Base-by-base conservation (phyloP, 2,888 invertebrate genomes). In the Cyaniris semiargus region DNA sequence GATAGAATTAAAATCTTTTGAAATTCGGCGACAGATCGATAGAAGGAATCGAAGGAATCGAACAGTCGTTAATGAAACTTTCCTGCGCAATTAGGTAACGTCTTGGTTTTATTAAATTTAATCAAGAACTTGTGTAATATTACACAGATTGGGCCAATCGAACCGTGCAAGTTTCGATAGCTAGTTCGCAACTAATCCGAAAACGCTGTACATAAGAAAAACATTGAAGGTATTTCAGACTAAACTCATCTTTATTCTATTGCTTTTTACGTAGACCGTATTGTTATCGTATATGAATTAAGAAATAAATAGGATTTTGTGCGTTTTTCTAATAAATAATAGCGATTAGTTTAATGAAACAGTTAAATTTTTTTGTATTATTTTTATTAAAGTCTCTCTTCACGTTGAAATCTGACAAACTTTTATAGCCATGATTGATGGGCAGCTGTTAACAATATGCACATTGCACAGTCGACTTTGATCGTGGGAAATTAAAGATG, bases 21-120 rank as follows among this genome's bases (percentile, higher is more conserved):
- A 80, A 53, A 82, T 48, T 80, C 82, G 80, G 81, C 84, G 85
- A 84, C 83, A 84, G 83, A 89, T 88, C 89, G 87, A 90, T 89
- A 83, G 84, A 81, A 87, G 85, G 85, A 87, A 88, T 87, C 76
- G 86, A 86, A 85, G 86, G 86, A 93, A 93, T 93, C 92, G 91
- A 93, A 93, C 90, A 89, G 87, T 91, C 93, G 89, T 92, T 93
- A 93, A 91, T 90, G 90, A 89, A 93, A 93, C 88, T 93, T 91
- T 85, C 85, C 85, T 84, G 87, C 89, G 90, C 93, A 93, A 93
- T 94, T 94, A 93, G 89, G 89, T 89, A 90, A 89, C 90, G 87
- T 92, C 93, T 93, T 91, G 90, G 91, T 93, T 94, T 94, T 94
- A 93, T 94, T 93, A 94, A 94, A 93, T 94, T 94, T 94, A 94